These are phyloP conservation scores for Tympanuchus pallidicinctus DNA, from an alignment of 2,113 vertebrate genomes.

Conservation along the genomic window DNA sequence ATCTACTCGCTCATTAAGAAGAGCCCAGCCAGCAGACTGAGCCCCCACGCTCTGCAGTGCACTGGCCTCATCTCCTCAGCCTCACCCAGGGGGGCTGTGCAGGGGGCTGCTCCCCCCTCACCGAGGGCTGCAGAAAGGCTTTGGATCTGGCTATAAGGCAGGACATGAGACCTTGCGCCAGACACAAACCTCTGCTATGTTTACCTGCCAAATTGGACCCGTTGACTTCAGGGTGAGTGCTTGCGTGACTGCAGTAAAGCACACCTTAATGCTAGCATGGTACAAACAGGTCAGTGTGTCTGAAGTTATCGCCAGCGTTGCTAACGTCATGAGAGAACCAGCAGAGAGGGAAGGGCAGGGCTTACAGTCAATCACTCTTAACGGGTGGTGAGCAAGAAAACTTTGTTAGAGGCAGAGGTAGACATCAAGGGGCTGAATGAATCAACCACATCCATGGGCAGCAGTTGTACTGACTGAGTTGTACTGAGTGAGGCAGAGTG, in stretches of 20 bases:
- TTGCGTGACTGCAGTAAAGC: accelerated
- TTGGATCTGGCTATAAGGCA: not conserved
- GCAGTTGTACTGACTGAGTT: not conserved
- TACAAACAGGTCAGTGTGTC: not conserved
- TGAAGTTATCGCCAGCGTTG: not conserved
- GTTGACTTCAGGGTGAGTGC: not conserved
- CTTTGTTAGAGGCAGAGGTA: not conserved
- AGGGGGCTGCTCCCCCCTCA: not conserved
- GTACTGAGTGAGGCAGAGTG: not conserved
- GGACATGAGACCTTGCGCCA: not conserved
- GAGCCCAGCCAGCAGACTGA: not conserved
- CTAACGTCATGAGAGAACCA: not conserved
- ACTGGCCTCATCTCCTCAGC: not conserved
- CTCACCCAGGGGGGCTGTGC: accelerated
- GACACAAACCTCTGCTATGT: not conserved
- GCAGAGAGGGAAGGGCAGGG: not conserved
- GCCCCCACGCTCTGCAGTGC: accelerated
- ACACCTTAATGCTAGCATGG: not conserved
- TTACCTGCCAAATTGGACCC: not conserved
- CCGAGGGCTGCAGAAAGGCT: not conserved
- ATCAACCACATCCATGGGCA: not conserved
- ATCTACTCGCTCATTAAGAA: not conserved
- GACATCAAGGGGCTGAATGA: not conserved
- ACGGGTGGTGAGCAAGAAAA: not conserved
- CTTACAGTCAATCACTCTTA: constrained; percentile 35